These are phyloP conservation scores for Epirrhoe tristata DNA, from an alignment of 2,888 invertebrate genomes.

Conservation along the genomic window DNA sequence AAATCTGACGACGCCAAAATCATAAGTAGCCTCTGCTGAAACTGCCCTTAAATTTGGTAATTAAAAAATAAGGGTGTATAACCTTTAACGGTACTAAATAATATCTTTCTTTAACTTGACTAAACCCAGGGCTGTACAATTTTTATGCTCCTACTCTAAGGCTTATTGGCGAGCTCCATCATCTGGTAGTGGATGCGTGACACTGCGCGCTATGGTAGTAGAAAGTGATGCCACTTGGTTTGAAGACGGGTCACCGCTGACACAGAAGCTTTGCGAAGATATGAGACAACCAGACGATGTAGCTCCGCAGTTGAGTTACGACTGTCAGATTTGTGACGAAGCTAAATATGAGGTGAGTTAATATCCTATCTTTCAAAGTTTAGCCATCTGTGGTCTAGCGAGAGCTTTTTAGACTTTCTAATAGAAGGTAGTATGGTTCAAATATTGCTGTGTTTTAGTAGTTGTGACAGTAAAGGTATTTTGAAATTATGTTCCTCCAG, in stretches of 20 bases:
- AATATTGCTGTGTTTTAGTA: not conserved
- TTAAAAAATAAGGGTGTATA: too few relatives aligned
- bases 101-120: too few relatives aligned
- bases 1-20: too few relatives aligned
- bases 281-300: slow-evolving; percentile 75
- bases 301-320: slow-evolving; percentile 66
- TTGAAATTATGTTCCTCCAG: slow-evolving; percentile 45
- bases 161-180: slow-evolving; percentile 78
- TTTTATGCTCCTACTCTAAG: slow-evolving; percentile 45
- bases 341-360: slow-evolving; percentile 75
- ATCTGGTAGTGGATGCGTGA: slow-evolving; percentile 73
- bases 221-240: slow-evolving; percentile 74
- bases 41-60: too few relatives aligned
- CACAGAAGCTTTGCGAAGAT: slow-evolving; percentile 70
- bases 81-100: too few relatives aligned
- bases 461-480: too few relatives aligned
- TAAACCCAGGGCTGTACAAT: not conserved
- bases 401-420: too few relatives aligned
- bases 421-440: not conserved
- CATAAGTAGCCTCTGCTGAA: too few relatives aligned
- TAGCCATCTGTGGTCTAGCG: too few relatives aligned
- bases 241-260: slow-evolving; percentile 71
- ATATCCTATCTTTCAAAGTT: not conserved
- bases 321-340: slow-evolving; percentile 75
- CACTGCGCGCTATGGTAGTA: slow-evolving; percentile 74